phyloP scores from a whole-genome alignment of 2,888 invertebrate genomes.

The Euphydryas editha region DNA sequence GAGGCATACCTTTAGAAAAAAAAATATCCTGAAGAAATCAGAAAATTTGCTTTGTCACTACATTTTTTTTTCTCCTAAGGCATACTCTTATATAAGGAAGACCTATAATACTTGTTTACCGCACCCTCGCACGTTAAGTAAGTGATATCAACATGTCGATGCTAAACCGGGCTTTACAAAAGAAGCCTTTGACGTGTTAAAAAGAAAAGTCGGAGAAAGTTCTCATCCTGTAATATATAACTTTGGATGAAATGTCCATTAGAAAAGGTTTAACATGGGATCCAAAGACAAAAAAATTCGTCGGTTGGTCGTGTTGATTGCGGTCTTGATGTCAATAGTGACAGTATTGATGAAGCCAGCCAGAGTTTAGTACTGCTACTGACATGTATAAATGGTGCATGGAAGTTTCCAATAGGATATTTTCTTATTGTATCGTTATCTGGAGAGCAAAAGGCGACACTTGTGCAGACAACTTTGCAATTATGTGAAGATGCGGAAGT shows the following conservation, averaged over 20 bases:
- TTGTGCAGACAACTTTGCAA: no score
- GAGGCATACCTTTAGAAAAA: not conserved
- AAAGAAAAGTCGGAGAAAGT: constrained; percentile 17
- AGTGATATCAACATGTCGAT: constrained; percentile 14
- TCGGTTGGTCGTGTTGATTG: constrained; percentile 28
- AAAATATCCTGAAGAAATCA: constrained; percentile 8
- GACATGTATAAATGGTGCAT: constrained; percentile 15
- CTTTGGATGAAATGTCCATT: constrained; percentile 35
- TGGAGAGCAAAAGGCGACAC: no score
- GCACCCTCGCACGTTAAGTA: constrained; percentile 17
- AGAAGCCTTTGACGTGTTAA: constrained; percentile 31
- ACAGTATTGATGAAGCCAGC: not conserved
- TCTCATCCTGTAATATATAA: constrained; percentile 20
- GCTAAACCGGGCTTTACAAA: constrained; percentile 8
- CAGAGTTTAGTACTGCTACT: constrained; percentile 4
- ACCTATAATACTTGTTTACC: constrained; percentile 17
- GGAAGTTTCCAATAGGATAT: constrained; percentile 16
- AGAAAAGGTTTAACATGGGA: constrained; percentile 35
- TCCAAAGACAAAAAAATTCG: constrained; percentile 9
- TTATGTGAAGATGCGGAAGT: no score
- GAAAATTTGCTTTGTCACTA: constrained; percentile 12
- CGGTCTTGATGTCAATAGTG: constrained; percentile 23
- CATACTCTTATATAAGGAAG: constrained; percentile 4
- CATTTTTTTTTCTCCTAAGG: constrained; percentile 11
- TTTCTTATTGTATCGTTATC: constrained; percentile 4